Evolutionary conservation across 1,140 invertebrate genomes (phyloP), one percentile per base, ranked within the genome.

Genomic region (Caerostris extrusa): DNA sequence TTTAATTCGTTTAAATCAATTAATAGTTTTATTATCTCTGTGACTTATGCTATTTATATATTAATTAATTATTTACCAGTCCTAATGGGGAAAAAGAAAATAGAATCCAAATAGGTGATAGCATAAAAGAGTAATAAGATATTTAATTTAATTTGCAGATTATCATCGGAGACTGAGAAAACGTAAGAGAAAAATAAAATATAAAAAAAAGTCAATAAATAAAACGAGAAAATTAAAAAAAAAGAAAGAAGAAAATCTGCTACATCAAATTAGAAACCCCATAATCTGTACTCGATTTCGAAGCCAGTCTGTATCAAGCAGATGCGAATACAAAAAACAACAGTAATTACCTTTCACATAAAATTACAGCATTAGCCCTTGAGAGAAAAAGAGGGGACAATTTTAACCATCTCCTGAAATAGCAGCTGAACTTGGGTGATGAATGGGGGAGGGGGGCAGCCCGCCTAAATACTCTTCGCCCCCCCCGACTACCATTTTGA

Each of bases 321-420:
- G 61, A 88, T 55, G 86, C 61, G 10, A 19, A 56, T n/a, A n/a
- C 14, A 88, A 34, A 88, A 88, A 88, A 61, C 61, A 64, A 67
- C 86, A 88, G 86, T 88, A 88, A 88, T 88, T 88, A 87, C 86
- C 61, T 88, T 55, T 61, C 61, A 88, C 86, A 67, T 85, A 67
- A 88, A 88, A 88, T 88, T 88, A 53, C 86, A 60, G 83, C 82
- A 85, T 87, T 64, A 64, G 19, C 60, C 50, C 85, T 64, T 87
- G 64, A 87, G 19, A 87, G 57, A 71, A 19, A 64, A 57, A 7
- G 61, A 64, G 61, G 17, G 12, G 12, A 14, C 61, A 64, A 64
- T 64, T 64, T 64, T 64, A 64, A 64, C 12, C 61, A 64, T 64
- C 61, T 17, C 61, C 0, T 14, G 7, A 3, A 60, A 5, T 3